Evolutionary conservation across 2,797 vertebrate species (phyloP), one percentile per base, ranked within the genome.

Genomic region (Rousettus madagascariensis): DNA sequence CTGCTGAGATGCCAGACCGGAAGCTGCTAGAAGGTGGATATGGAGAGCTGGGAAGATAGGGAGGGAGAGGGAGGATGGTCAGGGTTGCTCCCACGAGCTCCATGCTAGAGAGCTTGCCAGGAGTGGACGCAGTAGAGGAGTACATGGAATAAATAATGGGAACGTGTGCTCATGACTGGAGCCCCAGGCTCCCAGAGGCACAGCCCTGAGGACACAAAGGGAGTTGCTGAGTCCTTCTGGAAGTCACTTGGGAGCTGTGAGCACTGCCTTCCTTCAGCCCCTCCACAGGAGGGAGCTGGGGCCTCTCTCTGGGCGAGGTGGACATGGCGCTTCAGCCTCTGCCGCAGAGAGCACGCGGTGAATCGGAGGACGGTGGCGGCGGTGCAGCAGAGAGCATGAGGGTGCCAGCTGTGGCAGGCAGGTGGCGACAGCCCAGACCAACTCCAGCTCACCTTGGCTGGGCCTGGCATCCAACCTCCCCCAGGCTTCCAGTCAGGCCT

Each of bases 231-330:
- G 86, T 84, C 75, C 46, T 33, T 86, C 79, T 15, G 6, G 65
- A 33, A 84, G 90, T 63, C 86, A 22, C 94, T 10, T 5, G 17
- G 78, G 69, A 65, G 91, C 19, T 9, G n/a, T 11, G 57, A 51
- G 71, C 38, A 33, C 24, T 33, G 43, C 41, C 30, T 1, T n/a
- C 33, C 68, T 59, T 63, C 74, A 89, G 85, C 86, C 96, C 96
- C 96, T 97, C 97, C 97, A 97, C 11, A 80, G 97, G 97, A 97
- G 97, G 97, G 96, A 69, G 84, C 95, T 41, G n/a, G 59, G 72
- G 71, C 55, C 75, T 90, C 83, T 94, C 94, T 61, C 72, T 46
- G n/a, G 68, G 68, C 36, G 20, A 71, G 75, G 86, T 71, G 63
- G 36, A 63, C 2, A 0, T 43, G 38, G 92, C 3, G 5, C 80